Conservation (phyloP, 2,888 invertebrate species). For the Dilophus febrilis region DNA sequence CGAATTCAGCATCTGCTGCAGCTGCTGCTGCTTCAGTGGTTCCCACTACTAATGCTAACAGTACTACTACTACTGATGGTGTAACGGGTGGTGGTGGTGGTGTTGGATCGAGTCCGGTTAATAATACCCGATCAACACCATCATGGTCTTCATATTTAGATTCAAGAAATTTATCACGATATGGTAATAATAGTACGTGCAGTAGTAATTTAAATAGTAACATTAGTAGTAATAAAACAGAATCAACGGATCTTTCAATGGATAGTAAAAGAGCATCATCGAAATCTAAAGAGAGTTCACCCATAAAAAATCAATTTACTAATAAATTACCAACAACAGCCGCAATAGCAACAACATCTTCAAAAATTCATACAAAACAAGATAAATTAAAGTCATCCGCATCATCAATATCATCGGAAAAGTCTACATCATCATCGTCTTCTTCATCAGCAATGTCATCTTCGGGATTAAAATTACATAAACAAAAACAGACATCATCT, state of each 20-base stretch:
- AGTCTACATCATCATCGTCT: conserved; percentile 3
- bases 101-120: too few relatives aligned
- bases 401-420: conserved; percentile 4
- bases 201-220: neutral
- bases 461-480: conserved; percentile 6
- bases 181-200: conserved; percentile 10
- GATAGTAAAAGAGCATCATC: conserved; percentile 5
- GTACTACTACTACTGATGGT: too few relatives aligned
- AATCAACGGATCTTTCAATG: conserved; percentile 8
- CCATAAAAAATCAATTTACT: neutral
- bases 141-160: conserved; percentile 21
- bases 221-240: conserved; percentile 13
- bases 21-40: too few relatives aligned
- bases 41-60: too few relatives aligned
- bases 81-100: too few relatives aligned
- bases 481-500: conserved; percentile 15
- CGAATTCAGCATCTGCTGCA: conserved; percentile 19
- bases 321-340: conserved; percentile 1
- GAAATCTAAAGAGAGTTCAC: conserved; percentile 1
- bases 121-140: neutral
- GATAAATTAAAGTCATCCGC: conserved; percentile 1
- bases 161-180: conserved; percentile 13
- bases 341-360: neutral
- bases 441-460: conserved; percentile 6
- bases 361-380: neutral